Base-by-base conservation (phyloP, 2,888 invertebrate species). In the Tyria jacobaeae region DNA sequence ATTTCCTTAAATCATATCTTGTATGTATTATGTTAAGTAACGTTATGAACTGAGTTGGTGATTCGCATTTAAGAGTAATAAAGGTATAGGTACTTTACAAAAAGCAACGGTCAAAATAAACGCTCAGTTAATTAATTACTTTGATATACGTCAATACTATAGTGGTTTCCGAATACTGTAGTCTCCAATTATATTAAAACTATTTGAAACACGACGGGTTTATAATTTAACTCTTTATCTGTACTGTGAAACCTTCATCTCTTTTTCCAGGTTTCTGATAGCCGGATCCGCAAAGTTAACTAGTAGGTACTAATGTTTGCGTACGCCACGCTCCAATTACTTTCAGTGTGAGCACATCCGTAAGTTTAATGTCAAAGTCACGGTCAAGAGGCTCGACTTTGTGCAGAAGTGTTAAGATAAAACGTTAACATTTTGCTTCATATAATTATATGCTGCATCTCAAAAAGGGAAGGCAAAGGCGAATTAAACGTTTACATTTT, bases 281-380 rank as follows among this genome's bases (percentile, higher is more conserved):
- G 21, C 1, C 4, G 1, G 44, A 44, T 44, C 44, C 21, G 27
- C 21, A 31, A 17, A 37, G 35, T 54, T 41, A 31, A 25, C n/a
- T 27, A 39, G 34, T 15, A 56, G 24, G 24, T 47, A 34, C 44
- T 55, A 44, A 17, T 24, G 35, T 14, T 56, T 24, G 27, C 39
- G 37, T 15, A 50, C 37, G 50, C 21, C 10, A 44, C 57, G 57
- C 57, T 57, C 57, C 39, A 58, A 34, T 39, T 58, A 50, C 24
- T 58, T 21, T 51, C 31, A 41, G 31, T 21, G 21, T 24, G 39
- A 35, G 48, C 6, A 34, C 39, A 51, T n/a, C 51, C 57, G 39
- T 57, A 58, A 25, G 48, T 49, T 48, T 57, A 58, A 58, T 51
- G 57, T 50, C 57, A 58, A 41, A 41, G 57, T 58, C 57, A 51